phyloP scores from a whole-genome alignment of 1,140 invertebrate species.

The Sminthurides bifidus region DNA sequence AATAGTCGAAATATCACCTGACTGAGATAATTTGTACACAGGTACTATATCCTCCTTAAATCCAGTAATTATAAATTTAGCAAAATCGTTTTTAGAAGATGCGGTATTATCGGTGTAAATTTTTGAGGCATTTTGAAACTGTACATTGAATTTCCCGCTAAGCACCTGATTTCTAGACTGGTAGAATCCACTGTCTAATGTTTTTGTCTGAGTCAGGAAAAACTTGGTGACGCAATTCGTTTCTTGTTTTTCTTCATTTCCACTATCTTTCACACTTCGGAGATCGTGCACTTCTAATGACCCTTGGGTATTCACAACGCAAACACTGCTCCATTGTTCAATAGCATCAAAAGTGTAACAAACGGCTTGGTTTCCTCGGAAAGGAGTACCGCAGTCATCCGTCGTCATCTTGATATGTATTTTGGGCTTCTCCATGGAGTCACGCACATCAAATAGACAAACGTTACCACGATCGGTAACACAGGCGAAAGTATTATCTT shows the following conservation, averaged over 20 bases:
- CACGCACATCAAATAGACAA: conserved; percentile 13
- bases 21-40: conserved; percentile 9
- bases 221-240: no score
- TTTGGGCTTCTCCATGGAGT: background rate
- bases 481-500: conserved; percentile 17
- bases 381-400: background rate
- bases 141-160: conserved; percentile 21
- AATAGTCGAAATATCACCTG: background rate
- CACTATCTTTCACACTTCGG: no score
- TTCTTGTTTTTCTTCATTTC: no score
- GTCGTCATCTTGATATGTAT: no score
- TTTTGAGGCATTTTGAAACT: conserved; percentile 13
- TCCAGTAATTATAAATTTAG: conserved; percentile 25
- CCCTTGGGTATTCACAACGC: conserved; percentile 24
- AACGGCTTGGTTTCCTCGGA: background rate
- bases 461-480: conserved; percentile 10
- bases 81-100: background rate
- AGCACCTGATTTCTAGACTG: conserved; percentile 8
- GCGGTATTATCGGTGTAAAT: conserved; percentile 4
- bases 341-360: conserved; percentile 21
- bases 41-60: conserved; percentile 17
- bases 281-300: conserved; percentile 20
- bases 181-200: background rate
- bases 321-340: conserved; percentile 6
- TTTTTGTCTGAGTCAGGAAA: background rate